Percentiles rank a stretch among this genome's conserved stretches.
These are phyloP conservation scores for Oncorhynchus clarkii DNA, from an alignment of 2,113 vertebrate genomes.

Conservation along the genomic window DNA sequence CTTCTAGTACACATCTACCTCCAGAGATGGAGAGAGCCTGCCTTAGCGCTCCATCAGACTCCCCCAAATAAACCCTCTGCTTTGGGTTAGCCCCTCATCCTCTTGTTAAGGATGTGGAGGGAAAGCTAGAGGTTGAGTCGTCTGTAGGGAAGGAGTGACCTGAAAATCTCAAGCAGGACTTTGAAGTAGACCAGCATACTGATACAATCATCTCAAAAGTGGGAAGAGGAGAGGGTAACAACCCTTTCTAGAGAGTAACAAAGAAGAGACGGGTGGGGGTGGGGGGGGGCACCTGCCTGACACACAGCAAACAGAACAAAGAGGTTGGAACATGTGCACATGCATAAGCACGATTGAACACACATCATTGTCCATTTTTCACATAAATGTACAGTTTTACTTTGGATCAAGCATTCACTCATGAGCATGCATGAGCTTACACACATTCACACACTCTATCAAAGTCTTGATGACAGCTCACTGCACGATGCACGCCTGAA, in stretches of 20 bases:
- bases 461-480: conserved; percentile 27
- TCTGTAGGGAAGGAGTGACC: conserved; percentile 61
- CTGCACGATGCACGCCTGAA: conserved; percentile 16
- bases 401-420: background rate
- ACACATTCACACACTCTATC: conserved; percentile 13
- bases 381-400: background rate
- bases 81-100: conserved; percentile 2
- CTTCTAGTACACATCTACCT: background rate
- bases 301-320: no score
- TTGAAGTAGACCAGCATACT: conserved; percentile 27
- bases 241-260: background rate
- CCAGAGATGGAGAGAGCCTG: background rate
- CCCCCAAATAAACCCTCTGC: conserved; percentile 29
- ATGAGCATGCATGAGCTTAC: conserved; percentile 16
- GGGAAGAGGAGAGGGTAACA: conserved; percentile 8
- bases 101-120: background rate
- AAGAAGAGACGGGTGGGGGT: background rate
- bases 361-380: background rate
- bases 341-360: background rate
- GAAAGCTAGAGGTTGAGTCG: conserved; percentile 29
- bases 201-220: conserved; percentile 51
- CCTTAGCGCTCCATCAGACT: conserved; percentile 1
- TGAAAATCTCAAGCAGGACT: conserved; percentile 54
- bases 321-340: background rate
- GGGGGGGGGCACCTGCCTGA: background rate